Base-by-base conservation (phyloP, 2,888 invertebrate genomes). In the Heliconius ethilla region DNA sequence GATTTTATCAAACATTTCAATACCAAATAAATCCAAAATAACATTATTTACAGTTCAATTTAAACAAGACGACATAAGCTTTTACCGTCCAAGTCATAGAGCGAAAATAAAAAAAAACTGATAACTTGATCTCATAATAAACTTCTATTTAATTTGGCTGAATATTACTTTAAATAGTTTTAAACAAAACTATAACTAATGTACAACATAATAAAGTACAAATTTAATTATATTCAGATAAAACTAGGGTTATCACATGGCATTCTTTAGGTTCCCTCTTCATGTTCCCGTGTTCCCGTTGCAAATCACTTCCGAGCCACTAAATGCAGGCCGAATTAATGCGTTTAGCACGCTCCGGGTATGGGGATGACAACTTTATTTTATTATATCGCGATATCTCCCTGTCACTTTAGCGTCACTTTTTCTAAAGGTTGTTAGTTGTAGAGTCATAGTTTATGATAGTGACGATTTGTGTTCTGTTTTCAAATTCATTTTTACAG, bases 271-370 rank as follows among this genome's bases (percentile, higher is more conserved):
- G 91, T 93, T 94, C 94, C 93, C 94, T 33, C 29, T 29, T 29
- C 29, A 86, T 92, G 91, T 93, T 94, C 93, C 93, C 93, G 94
- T 93, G 91, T 93, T 94, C 94, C 93, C 94, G 94, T 93, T 90
- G 93, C 94, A 94, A 94, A 94, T 94, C 94, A 93, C 93, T 94
- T 94, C 94, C 94, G 94, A 92, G 86, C 94, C 94, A 94, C 94
- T 94, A 94, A 94, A 91, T 93, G 87, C 93, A 93, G 93, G 93
- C 92, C 89, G 94, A 94, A 94, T 93, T 94, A 94, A 94, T 94
- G 94, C 93, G 93, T 94, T 94, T 94, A 94, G 91, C 94, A 94
- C 94, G 93, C 94, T 93, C 92, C 91, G 87, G 84, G 90, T 86
- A 88, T 94, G 94, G 90, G 90, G 93, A 93, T 94, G 94, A 94